These are phyloP conservation scores for Syngnathus rostellatus DNA, from an alignment of 2,797 vertebrate genomes.

Conservation along the genomic window DNA sequence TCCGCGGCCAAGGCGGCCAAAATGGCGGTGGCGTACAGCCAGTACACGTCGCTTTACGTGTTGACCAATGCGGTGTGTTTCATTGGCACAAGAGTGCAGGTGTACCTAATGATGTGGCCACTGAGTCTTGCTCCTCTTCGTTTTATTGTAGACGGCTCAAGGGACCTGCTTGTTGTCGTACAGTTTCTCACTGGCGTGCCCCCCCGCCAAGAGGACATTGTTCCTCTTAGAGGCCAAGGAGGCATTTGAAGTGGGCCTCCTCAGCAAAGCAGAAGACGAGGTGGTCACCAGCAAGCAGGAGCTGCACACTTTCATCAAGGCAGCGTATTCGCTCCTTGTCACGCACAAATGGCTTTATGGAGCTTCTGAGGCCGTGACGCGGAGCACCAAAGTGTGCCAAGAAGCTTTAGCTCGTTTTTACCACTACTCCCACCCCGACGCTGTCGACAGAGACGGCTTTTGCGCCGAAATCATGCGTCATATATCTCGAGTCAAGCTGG, in stretches of 20 bases:
- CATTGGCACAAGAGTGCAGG: no score
- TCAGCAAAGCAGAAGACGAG: constrained; percentile 67
- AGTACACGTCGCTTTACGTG: constrained; percentile 85
- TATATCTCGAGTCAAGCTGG: constrained; percentile 61
- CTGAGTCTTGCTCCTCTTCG: neutral
- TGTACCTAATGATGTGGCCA: neutral
- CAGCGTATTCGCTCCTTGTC: constrained; percentile 76
- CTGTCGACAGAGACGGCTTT: constrained; percentile 59
- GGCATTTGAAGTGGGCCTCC: constrained; percentile 81
- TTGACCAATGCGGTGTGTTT: constrained; percentile 79
- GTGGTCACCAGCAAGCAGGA: constrained; percentile 80
- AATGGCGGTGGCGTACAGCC: constrained; percentile 80
- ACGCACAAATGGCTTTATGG: constrained; percentile 68
- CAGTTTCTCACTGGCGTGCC: constrained; percentile 74
- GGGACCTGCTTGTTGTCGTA: constrained; percentile 83
- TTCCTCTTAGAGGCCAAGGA: constrained; percentile 76
- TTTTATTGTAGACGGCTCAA: constrained; percentile 69
- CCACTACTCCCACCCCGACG: constrained; percentile 53
- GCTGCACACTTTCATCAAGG: constrained; percentile 84
- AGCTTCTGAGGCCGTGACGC: constrained; percentile 11
- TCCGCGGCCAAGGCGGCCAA: constrained; percentile 84
- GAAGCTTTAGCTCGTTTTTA: constrained; percentile 71
- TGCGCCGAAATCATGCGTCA: constrained; percentile 72
- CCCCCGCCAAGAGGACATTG: constrained; percentile 38
- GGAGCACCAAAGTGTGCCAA: constrained; percentile 60